phyloP scores from a whole-genome alignment of 2,888 invertebrate genomes.

The Melinaea marsaeus region DNA sequence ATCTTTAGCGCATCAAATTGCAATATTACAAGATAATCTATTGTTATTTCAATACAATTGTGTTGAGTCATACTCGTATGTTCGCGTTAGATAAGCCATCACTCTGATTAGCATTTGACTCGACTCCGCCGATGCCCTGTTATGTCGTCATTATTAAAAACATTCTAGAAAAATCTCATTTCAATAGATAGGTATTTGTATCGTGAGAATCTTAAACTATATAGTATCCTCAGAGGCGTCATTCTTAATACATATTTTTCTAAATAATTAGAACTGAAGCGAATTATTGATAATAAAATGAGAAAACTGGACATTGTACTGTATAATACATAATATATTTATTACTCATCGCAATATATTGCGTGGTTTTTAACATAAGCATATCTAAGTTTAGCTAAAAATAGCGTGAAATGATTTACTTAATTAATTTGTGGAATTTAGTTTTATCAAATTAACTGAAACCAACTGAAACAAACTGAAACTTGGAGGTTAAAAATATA shows the following conservation, averaged over 20 bases:
- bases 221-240: neutral
- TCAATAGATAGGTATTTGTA: neutral
- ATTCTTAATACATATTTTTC: neutral
- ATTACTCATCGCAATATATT: neutral
- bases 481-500: too few relatives aligned
- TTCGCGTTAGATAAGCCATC: conserved; percentile 45
- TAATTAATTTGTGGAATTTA: too few relatives aligned
- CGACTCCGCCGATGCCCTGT: conserved; percentile 32
- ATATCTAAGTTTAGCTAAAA: too few relatives aligned
- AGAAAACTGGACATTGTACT: neutral
- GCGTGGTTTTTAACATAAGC: neutral
- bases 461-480: too few relatives aligned
- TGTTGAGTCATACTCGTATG: conserved; percentile 42
- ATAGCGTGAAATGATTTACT: too few relatives aligned
- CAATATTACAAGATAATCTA: conserved; percentile 42
- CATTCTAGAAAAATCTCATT: neutral
- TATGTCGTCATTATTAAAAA: neutral
- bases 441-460: too few relatives aligned
- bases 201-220: neutral
- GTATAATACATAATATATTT: conserved; percentile 31
- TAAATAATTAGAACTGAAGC: neutral
- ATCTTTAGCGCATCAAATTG: conserved; percentile 35
- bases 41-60: conserved; percentile 50
- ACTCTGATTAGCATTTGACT: conserved; percentile 42
- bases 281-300: neutral